A percentile compares a stretch with the other conserved stretches of the same genome.
Evolutionary conservation across 2,113 vertebrate species (phyloP).

Genomic region (Mystacornis crossleyi): DNA sequence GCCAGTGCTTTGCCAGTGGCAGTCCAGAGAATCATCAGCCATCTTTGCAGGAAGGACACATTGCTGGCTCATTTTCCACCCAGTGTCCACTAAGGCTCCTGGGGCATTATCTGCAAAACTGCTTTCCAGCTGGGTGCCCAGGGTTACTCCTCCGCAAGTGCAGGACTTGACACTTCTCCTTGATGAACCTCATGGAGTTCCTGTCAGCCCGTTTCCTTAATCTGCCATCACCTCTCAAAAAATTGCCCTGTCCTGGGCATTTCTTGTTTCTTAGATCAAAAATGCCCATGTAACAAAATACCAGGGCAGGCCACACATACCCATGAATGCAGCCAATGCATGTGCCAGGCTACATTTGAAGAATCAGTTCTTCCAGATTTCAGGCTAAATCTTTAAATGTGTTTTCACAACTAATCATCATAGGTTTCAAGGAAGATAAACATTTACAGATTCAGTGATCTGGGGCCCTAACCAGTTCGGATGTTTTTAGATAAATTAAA

Average conservation of each 20-base stretch:
- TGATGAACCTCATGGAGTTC: not conserved
- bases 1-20: not conserved
- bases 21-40: not conserved
- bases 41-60: not conserved
- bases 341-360: not conserved
- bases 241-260: not conserved
- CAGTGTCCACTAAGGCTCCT: fast-evolving
- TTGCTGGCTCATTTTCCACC: not conserved
- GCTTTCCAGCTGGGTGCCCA: too few relatives aligned
- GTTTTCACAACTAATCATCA: not conserved
- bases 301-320: not conserved
- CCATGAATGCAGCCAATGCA: not conserved
- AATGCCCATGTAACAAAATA: not conserved
- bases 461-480: not conserved
- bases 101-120: not conserved
- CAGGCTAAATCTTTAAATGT: not conserved
- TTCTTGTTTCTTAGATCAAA: not conserved
- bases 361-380: not conserved
- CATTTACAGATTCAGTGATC: not conserved
- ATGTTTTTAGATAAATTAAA: not conserved
- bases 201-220: not conserved
- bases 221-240: not conserved
- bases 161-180: not conserved
- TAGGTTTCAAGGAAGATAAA: not conserved
- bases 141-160: fast-evolving